phyloP scores from a whole-genome alignment of 2,888 invertebrate genomes.

The Hydropsyche betteni region DNA sequence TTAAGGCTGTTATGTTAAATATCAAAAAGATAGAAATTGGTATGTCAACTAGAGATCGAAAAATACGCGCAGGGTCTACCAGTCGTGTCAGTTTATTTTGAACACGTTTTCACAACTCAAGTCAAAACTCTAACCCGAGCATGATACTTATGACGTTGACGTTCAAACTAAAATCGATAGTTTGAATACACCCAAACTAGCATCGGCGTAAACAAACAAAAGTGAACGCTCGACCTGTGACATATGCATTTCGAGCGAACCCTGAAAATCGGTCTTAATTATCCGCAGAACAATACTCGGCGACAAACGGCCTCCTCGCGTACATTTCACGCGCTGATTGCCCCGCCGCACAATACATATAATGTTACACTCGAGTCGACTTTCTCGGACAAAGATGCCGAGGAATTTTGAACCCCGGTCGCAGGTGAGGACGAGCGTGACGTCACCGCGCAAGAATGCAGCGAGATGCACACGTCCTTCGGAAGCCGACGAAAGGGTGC shows the following conservation, averaged over 20 bases:
- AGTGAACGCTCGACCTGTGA: no score
- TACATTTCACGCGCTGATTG: conserved; percentile 30
- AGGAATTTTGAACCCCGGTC: neutral
- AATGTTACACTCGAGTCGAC: neutral
- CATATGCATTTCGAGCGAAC: neutral
- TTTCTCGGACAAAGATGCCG: neutral
- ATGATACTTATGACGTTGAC: no score
- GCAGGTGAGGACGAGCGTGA: conserved; percentile 1
- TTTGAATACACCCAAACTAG: no score
- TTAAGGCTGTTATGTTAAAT: no score
- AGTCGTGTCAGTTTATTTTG: no score
- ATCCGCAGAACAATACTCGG: conserved; percentile 14
- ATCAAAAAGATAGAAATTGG: no score
- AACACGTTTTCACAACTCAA: no score
- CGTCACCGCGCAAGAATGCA: conserved; percentile 6
- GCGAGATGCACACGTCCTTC: neutral
- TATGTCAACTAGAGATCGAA: no score
- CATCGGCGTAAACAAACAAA: no score
- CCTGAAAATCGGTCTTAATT: conserved; percentile 24
- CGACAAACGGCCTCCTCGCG: conserved; percentile 25
- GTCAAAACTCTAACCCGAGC: no score
- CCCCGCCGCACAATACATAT: neutral
- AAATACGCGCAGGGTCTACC: no score
- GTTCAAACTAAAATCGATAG: no score
- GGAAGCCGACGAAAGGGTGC: neutral